Conservation (phyloP, 2,113 vertebrate species). For the Tapirus terrestris region DNA sequence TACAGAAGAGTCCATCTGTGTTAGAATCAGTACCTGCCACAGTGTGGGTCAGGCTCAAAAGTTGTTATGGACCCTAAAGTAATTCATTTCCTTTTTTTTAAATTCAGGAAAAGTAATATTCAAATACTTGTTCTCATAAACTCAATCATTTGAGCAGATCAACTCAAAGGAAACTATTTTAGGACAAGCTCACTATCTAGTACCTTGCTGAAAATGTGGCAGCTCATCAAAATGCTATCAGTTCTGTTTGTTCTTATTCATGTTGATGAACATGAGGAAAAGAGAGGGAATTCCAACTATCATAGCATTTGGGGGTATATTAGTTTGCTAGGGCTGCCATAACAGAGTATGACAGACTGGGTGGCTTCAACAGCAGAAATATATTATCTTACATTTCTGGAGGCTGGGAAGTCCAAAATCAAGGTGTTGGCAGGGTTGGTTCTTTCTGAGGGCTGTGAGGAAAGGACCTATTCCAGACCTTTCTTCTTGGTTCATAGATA, state of each 20-base stretch:
- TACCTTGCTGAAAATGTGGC: not conserved
- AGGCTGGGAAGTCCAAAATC: not conserved
- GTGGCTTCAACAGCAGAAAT: not conserved
- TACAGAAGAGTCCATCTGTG: fast-evolving
- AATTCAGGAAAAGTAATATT: not conserved
- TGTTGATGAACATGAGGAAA: not conserved
- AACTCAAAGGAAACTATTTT: not conserved
- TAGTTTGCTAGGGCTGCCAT: not conserved
- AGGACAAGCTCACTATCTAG: not conserved
- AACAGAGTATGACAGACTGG: not conserved
- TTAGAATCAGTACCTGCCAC: not conserved
- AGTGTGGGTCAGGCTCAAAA: not conserved
- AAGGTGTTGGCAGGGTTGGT: not conserved
- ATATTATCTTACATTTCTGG: no score
- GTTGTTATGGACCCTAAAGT: not conserved
- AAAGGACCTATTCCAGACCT: not conserved
- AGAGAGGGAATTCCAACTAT: not conserved
- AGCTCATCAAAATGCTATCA: not conserved
- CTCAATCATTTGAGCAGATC: not conserved
- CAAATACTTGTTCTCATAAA: not conserved
- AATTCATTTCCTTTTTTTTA: not conserved
- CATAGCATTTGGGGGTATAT: fast-evolving
- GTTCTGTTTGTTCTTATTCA: not conserved
- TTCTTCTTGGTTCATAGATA: not conserved
- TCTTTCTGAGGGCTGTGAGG: not conserved